These are phyloP conservation scores for Pogonomyrmex barbatus DNA, from an alignment of 1,140 invertebrate genomes.

Conservation along the genomic window DNA sequence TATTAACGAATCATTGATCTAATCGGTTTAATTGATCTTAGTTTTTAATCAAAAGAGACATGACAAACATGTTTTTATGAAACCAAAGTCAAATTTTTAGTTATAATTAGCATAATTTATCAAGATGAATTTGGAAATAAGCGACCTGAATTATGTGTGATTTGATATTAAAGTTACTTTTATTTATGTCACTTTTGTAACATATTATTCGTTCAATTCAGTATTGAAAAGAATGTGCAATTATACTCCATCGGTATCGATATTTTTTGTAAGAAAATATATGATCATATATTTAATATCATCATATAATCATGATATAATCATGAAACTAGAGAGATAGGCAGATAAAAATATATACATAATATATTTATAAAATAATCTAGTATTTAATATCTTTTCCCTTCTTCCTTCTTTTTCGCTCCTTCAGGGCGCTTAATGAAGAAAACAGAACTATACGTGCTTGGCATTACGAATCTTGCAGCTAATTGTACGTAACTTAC, in stretches of 20 bases:
- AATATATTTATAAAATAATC: conserved; percentile 17
- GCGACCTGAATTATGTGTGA: neutral
- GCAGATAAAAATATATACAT: neutral
- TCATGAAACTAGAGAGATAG: neutral
- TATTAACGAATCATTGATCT: neutral
- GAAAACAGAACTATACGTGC: neutral
- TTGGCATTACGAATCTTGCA: neutral
- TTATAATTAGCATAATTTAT: conserved; percentile 36
- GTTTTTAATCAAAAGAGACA: conserved; percentile 60
- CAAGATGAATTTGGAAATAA: neutral
- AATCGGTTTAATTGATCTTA: neutral
- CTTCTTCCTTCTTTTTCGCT: neutral
- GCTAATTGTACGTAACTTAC: conserved; percentile 61
- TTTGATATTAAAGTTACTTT: conserved; percentile 28
- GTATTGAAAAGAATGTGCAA: conserved; percentile 67
- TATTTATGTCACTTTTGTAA: conserved; percentile 21
- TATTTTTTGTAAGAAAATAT: conserved; percentile 56
- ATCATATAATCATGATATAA: too few relatives aligned
- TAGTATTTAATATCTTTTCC: conserved; percentile 56
- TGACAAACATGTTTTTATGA: neutral
- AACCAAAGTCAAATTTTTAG: conserved; percentile 57
- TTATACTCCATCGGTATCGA: conserved; percentile 64
- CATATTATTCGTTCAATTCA: conserved; percentile 37
- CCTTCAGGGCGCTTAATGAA: neutral
- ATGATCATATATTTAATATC: too few relatives aligned